These are phyloP conservation scores for Glossophaga mutica DNA, from an alignment of 2,797 vertebrate genomes.

Conservation along the genomic window DNA sequence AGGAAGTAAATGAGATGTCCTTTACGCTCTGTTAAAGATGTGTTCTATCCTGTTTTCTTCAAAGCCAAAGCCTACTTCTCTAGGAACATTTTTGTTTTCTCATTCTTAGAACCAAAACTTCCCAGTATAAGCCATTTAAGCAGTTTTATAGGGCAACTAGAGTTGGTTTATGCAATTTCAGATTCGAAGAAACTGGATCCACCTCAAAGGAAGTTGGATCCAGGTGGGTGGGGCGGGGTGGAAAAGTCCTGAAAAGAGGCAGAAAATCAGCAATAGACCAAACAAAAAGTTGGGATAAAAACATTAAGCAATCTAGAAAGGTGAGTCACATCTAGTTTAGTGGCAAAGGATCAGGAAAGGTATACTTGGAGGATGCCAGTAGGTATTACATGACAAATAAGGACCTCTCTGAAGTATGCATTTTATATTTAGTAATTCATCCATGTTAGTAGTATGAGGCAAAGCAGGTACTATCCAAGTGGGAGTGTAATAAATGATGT, in stretches of 20 bases:
- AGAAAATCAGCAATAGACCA: neutral
- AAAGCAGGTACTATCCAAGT: neutral
- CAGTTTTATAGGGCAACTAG: neutral
- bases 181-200: neutral
- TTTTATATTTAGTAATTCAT: conserved; percentile 3
- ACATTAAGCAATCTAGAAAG: neutral
- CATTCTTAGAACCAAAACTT: neutral
- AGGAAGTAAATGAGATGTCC: neutral
- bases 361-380: neutral
- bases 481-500: conserved; percentile 4
- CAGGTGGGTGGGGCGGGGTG: neutral
- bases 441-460: neutral
- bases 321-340: neutral
- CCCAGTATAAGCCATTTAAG: neutral
- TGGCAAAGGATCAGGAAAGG: neutral
- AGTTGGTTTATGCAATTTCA: neutral
- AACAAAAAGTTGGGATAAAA: neutral
- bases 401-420: neutral
- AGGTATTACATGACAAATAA: neutral
- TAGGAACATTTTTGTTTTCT: neutral
- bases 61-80: neutral
- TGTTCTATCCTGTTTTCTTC: neutral
- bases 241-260: neutral
- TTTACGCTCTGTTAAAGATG: neutral
- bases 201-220: neutral